Percentiles rank a stretch among this genome's conserved stretches.
Conservation (phyloP, 2,113 vertebrate genomes). For the Ammodytes marinus region DNA sequence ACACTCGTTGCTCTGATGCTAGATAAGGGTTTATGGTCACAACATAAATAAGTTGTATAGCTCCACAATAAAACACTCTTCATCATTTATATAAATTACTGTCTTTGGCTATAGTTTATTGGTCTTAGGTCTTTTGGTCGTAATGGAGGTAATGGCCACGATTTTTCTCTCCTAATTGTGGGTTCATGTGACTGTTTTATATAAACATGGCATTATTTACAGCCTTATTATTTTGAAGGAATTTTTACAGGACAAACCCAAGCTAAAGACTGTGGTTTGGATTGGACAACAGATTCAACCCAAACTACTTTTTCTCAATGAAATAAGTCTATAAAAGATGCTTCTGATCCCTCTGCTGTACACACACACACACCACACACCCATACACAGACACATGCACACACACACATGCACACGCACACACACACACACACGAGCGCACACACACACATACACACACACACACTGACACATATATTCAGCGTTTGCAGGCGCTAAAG, state of each 20-base stretch:
- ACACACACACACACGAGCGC: neutral
- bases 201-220: neutral
- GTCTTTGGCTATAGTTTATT: slow-evolving; percentile 52
- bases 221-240: neutral
- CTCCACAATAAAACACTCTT: slow-evolving; percentile 57
- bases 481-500: slow-evolving; percentile 40
- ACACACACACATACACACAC: slow-evolving; percentile 4
- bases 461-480: slow-evolving; percentile 28
- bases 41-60: slow-evolving; percentile 67
- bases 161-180: slow-evolving; percentile 23
- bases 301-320: neutral
- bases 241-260: neutral
- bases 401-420: too few species aligned
- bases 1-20: slow-evolving; percentile 62
- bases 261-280: neutral
- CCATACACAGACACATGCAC: too few species aligned
- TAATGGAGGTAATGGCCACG: slow-evolving; percentile 7
- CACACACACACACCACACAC: too few species aligned
- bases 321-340: neutral
- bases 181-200: slow-evolving; percentile 21
- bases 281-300: neutral
- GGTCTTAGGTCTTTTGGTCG: slow-evolving; percentile 23
- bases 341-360: neutral
- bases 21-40: slow-evolving; percentile 54
- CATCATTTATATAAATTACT: neutral